These are phyloP conservation scores for Cochlearius cochlearius DNA, from an alignment of 2,113 vertebrate genomes.

Conservation along the genomic window DNA sequence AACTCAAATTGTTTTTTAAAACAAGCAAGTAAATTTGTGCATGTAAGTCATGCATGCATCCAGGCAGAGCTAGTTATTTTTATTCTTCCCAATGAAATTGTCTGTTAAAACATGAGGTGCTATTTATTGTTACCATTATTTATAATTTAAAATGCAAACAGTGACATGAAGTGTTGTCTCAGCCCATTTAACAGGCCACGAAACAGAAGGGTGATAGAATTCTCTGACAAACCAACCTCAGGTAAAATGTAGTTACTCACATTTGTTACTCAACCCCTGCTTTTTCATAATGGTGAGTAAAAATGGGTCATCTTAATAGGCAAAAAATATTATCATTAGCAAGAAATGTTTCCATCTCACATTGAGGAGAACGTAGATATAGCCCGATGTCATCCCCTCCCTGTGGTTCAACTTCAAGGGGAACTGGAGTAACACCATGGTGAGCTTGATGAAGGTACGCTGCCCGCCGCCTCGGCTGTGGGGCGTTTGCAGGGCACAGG, in stretches of 20 bases:
- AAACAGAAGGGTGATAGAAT: not conserved
- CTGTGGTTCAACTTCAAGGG: not conserved
- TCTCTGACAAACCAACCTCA: not conserved
- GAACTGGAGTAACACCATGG: not conserved
- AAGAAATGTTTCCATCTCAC: not conserved
- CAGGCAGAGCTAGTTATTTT: slow-evolving; percentile 22
- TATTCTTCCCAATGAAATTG: slow-evolving; percentile 18
- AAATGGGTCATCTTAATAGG: not conserved
- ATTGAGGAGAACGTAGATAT: not conserved
- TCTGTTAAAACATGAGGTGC: slow-evolving; percentile 32
- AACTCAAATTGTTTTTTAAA: slow-evolving; percentile 14
- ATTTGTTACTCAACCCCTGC: not conserved
- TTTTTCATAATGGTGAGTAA: not conserved
- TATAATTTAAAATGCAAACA: slow-evolving; percentile 30
- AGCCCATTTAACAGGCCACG: slow-evolving; percentile 3
- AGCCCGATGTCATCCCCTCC: not conserved
- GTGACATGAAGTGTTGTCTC: not conserved
- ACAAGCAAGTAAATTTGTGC: not conserved
- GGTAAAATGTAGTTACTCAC: not conserved
- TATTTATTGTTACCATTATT: slow-evolving; percentile 23
- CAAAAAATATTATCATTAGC: not conserved
- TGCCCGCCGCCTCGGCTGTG: accelerated
- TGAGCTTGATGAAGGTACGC: not conserved
- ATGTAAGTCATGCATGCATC: not conserved
- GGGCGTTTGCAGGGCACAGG: accelerated